phyloP scores from a whole-genome alignment of 23 tunicate species.

The Aplidium turbinatum region DNA sequence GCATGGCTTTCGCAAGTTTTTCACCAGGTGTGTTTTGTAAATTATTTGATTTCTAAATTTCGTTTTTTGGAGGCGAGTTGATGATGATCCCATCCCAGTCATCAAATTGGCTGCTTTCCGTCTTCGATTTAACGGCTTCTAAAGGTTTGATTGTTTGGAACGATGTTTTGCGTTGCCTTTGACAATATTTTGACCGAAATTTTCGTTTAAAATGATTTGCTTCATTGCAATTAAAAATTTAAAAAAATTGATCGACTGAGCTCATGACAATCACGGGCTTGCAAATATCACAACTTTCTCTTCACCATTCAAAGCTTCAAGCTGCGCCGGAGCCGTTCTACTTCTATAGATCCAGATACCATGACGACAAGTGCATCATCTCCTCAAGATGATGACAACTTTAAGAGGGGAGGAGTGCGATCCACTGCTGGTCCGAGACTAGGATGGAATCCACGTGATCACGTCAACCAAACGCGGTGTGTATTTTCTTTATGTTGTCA shows the following conservation, averaged over 20 bases:
- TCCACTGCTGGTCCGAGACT: constrained; percentile 83
- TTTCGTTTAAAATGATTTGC: too few relatives aligned
- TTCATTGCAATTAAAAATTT: too few relatives aligned
- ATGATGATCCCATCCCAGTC: too few relatives aligned
- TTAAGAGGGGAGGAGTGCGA: constrained; percentile 66
- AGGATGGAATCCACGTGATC: constrained; percentile 59
- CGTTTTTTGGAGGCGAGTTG: background rate
- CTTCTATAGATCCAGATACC: constrained; percentile 34
- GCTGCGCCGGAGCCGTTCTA: constrained; percentile 59
- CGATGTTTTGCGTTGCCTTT: too few relatives aligned
- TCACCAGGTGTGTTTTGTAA: constrained; percentile 41
- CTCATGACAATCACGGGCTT: too few relatives aligned
- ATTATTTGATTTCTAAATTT: background rate
- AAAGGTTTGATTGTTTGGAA: too few relatives aligned
- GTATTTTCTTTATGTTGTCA: background rate
- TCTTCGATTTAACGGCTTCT: too few relatives aligned
- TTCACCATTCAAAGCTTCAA: constrained; percentile 59
- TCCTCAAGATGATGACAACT: constrained; percentile 18
- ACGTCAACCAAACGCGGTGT: background rate
- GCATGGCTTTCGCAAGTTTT: constrained; percentile 82
- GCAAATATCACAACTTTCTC: too few relatives aligned
- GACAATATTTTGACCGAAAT: too few relatives aligned
- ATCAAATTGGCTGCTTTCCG: too few relatives aligned
- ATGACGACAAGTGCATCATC: too few relatives aligned
- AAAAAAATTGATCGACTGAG: too few relatives aligned